Base-by-base conservation (phyloP, 1,140 invertebrate species). In the Proales similis region DNA sequence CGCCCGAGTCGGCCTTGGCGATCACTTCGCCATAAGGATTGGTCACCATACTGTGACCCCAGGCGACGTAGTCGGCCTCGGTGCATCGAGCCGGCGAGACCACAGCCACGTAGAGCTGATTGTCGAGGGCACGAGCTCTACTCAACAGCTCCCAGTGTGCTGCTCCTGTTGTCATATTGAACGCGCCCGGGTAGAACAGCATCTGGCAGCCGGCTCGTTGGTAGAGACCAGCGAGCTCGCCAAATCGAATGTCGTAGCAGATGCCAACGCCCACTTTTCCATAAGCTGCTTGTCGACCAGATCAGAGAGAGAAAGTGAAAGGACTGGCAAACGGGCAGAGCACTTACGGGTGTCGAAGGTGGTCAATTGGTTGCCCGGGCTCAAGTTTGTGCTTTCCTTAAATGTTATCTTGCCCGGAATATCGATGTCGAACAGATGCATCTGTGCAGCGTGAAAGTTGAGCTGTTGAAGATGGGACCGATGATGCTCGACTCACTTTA, bases 381-480 rank as follows among this genome's bases (percentile, higher is more conserved):
- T 81, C 0, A 95, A 71, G 0, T 83, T 83, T 65, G 90, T 85
- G 0, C 90, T 93, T 72, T 96, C 91, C 70, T 88, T 85, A 68
- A 95, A 93, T n/a, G 82, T 84, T 32, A 94, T 88, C 73, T 88
- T 87, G 20, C 84, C 86, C 46, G 88, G 88, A 49, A 95, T 85
- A 69, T 94, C 86, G 70, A 95, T 92, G 75, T 95, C 90, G 75
- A 95, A 95, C 26, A 96, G 79, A 78, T 96, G 92, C 69, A 92
- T 79, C 85, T 87, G 69, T 17, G 53, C 60, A 26, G 26, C 24
- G 24, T 29, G 68, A 72, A 39, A 66, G n/a, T n/a, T n/a, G n/a
- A n/a, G n/a, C n/a, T n/a, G n/a, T 19, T 47, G 4, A 62, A 66
- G 61, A 67, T 33, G 62, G 69, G 14, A 42, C 12, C 19, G 30